Evolutionary conservation across 2,797 vertebrate species (phyloP), one percentile per base, ranked within the genome.

Genomic region (Schizopygopsis pylzovi): DNA sequence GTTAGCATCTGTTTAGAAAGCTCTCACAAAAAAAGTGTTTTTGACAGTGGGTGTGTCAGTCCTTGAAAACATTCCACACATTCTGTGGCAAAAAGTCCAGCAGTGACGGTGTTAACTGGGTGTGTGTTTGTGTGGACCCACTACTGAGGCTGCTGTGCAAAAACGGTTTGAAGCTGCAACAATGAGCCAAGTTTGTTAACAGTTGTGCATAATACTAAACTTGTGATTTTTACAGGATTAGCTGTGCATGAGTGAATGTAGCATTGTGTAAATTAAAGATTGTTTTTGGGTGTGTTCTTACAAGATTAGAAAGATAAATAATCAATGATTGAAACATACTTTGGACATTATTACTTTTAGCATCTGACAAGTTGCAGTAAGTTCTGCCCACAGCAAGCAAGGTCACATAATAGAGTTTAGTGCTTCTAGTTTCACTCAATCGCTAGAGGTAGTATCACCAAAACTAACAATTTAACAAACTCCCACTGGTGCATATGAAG

Each of bases 31-130:
- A 67, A 47, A 89, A 85, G 54, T 7, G 28, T 79, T 77, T 54
- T 43, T 79, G n/a, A 61, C 20, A n/a, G 54, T 22, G 75, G 86
- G 89, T 82, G 87, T 89, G 87, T 86, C 25, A 59, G 13, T 28
- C 54, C 67, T 85, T 54, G 12, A 80, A 79, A 87, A 87, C 86
- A 89, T 89, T 86, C 87, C 79, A 52, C 28, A 63, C 87, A 87
- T 90, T 79, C 89, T 81, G 18, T 78, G 28, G 15, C 22, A 68
- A 75, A 59, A 82, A 47, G 16, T 25, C 7, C 85, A 81, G 20
- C 37, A 61, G 47, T 43, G 86, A 52, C 6, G 4, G 70, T 41
- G 79, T 81, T 47, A 73, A 85, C 68, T 73, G 84, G 54, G 84
- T 85, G 84, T 83, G 81, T 61, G 63, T 41, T 33, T 47, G 25